A percentile compares a stretch with the other conserved stretches of the same genome.
Conservation (phyloP, 2,888 invertebrate genomes). For the Noctua janthina region DNA sequence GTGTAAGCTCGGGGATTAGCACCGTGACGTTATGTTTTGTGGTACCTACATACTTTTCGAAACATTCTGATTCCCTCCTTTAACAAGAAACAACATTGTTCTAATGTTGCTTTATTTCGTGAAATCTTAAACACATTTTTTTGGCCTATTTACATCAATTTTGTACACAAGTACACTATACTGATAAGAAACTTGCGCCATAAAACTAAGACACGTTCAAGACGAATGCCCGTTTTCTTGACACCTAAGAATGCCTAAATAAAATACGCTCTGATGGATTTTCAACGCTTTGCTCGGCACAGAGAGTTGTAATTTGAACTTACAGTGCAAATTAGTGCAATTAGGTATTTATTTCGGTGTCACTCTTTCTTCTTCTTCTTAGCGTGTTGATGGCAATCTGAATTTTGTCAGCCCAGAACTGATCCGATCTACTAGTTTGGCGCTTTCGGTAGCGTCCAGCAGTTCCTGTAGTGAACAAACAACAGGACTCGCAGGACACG, state of each 20-base stretch:
- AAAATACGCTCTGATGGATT: not conserved
- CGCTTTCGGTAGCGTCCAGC: too few species aligned
- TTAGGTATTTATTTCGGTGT: not conserved
- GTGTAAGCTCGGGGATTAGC: not conserved
- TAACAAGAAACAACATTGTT: not conserved
- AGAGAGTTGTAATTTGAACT: not conserved
- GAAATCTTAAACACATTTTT: conserved; percentile 2
- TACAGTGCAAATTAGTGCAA: not conserved
- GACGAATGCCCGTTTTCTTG: not conserved
- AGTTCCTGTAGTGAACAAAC: too few species aligned
- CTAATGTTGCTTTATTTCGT: not conserved
- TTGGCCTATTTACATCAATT: conserved; percentile 42
- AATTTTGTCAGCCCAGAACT: too few species aligned
- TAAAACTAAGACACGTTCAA: conserved; percentile 49
- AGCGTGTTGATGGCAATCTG: too few species aligned
- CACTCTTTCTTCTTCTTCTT: too few species aligned
- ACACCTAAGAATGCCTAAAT: not conserved
- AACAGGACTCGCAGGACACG: too few species aligned
- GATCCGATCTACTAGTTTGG: too few species aligned
- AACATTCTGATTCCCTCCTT: not conserved
- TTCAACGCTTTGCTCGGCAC: not conserved
- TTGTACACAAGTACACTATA: conserved; percentile 29
- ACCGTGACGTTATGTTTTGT: not conserved
- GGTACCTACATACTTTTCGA: not conserved
- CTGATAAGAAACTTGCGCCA: conserved; percentile 41